These are phyloP conservation scores for Brachypalpus laphriformis DNA, from an alignment of 2,888 invertebrate species.

Conservation along the genomic window DNA sequence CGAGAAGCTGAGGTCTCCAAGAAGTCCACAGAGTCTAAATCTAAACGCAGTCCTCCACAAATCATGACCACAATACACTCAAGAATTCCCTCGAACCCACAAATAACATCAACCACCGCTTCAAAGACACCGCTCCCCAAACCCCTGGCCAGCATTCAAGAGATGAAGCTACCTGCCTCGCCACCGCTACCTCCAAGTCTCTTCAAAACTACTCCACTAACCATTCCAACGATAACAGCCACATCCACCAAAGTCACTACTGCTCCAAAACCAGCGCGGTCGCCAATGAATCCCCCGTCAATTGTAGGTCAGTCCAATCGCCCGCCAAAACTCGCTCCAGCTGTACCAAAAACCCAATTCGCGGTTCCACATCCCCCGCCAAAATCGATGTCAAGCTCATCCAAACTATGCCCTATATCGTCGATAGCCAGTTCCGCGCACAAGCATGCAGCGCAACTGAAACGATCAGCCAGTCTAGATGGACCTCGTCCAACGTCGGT, in stretches of 20 bases:
- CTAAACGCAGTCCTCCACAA: constrained; percentile 33
- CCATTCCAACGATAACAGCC: constrained; percentile 76
- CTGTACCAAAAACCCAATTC: constrained; percentile 76
- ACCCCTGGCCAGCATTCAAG: constrained; percentile 75
- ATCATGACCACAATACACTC: constrained; percentile 60
- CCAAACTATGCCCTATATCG: constrained; percentile 77
- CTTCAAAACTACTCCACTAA: constrained; percentile 79
- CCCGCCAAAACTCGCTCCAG: constrained; percentile 41
- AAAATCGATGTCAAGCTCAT: constrained; percentile 75
- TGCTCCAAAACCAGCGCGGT: constrained; percentile 61
- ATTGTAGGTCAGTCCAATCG: constrained; percentile 49
- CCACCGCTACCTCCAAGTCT: constrained; percentile 82
- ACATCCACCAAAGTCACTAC: constrained; percentile 56
- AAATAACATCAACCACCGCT: constrained; percentile 32
- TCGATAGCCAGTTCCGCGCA: constrained; percentile 81
- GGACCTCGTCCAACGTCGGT: constrained; percentile 75
- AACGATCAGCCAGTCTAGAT: constrained; percentile 80
- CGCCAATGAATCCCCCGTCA: constrained; percentile 42
- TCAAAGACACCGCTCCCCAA: constrained; percentile 70
- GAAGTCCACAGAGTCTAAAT: constrained; percentile 44
- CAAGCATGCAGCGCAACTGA: constrained; percentile 78
- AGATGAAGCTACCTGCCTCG: constrained; percentile 78
- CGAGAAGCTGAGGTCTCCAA: constrained; percentile 37
- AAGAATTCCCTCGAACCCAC: constrained; percentile 29
- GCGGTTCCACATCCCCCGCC: constrained; percentile 79